Conservation (phyloP, 2,888 invertebrate genomes). For the Hirtodrosophila trivittata region DNA sequence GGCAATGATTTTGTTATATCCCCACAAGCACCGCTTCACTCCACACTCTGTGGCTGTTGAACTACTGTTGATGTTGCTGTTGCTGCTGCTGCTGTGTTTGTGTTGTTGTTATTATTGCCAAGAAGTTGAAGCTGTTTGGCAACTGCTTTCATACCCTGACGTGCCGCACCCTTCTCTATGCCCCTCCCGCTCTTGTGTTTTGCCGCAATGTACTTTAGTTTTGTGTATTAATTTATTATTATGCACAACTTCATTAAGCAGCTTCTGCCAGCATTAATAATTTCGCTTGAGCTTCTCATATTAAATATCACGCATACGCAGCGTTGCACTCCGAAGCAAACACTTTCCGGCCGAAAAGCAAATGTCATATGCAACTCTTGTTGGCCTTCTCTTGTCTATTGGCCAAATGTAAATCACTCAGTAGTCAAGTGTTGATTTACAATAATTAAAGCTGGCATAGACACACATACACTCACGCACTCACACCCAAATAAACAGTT, state of each 20-base stretch:
- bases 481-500: constrained; percentile 16
- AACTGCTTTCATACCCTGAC: no score
- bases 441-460: constrained; percentile 61
- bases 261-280: neutral
- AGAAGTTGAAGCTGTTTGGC: constrained; percentile 41
- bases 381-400: constrained; percentile 56
- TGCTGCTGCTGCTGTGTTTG: constrained; percentile 20
- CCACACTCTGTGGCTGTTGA: constrained; percentile 14
- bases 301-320: constrained; percentile 46
- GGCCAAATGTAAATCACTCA: constrained; percentile 60
- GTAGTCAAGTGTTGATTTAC: constrained; percentile 63
- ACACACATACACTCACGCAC: constrained; percentile 19
- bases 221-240: constrained; percentile 58
- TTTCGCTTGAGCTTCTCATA: constrained; percentile 4
- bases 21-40: constrained; percentile 9
- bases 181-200: constrained; percentile 29
- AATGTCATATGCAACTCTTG: constrained; percentile 20
- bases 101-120: constrained; percentile 44
- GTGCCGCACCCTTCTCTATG: neutral
- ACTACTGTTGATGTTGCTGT: constrained; percentile 48
- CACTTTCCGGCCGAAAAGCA: constrained; percentile 3
- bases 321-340: constrained; percentile 5
- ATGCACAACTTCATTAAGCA: constrained; percentile 43
- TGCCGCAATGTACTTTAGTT: constrained; percentile 59
- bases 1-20: constrained; percentile 54